Base-by-base conservation (phyloP, 2,888 invertebrate genomes). In the Capitulum mitella region DNA sequence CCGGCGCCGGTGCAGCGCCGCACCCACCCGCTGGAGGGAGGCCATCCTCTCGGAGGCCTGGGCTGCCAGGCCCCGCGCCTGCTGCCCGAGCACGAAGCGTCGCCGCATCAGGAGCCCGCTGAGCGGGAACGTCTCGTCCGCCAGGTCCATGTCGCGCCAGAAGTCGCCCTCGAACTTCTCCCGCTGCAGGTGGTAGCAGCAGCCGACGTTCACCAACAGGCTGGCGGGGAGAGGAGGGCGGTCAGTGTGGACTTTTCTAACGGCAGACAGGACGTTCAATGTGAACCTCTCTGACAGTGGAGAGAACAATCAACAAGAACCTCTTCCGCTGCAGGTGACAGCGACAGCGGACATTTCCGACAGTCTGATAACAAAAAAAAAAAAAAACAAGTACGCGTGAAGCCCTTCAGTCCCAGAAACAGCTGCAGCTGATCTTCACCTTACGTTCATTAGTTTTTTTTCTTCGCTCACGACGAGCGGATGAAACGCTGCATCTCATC, bases 311-410 rank as follows among this genome's bases (percentile, higher is more conserved):
- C n/a, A n/a, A n/a, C n/a, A n/a, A n/a, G 29, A 74, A 64, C 40
- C 74, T 85, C 14, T 84, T 84, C 81, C 85, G 89, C 34, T 97
- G 86, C 1, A 93, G 88, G 85, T 97, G 94, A 86, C 95, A 96
- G 84, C 97, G 97, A 84, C 97, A 97, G 0, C 95, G 94, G 58
- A 97, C 92, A 84, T 92, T 92, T 83, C 91, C 0, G 95, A 84
- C 0, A 90, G 88, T 80, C 87, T 87, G 0, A n/a, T n/a, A n/a
- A n/a, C n/a, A n/a, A n/a, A n/a, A n/a, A n/a, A n/a, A n/a, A n/a
- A n/a, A n/a, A n/a, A n/a, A n/a, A n/a, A n/a, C n/a, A n/a, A n/a
- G n/a, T n/a, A n/a, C n/a, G n/a, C n/a, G n/a, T n/a, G n/a, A n/a
- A n/a, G n/a, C n/a, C n/a, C n/a, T n/a, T n/a, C n/a, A n/a, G n/a